Evolutionary conservation across 2,797 vertebrate genomes (phyloP).

Genomic region (Taenioides sp.): DNA sequence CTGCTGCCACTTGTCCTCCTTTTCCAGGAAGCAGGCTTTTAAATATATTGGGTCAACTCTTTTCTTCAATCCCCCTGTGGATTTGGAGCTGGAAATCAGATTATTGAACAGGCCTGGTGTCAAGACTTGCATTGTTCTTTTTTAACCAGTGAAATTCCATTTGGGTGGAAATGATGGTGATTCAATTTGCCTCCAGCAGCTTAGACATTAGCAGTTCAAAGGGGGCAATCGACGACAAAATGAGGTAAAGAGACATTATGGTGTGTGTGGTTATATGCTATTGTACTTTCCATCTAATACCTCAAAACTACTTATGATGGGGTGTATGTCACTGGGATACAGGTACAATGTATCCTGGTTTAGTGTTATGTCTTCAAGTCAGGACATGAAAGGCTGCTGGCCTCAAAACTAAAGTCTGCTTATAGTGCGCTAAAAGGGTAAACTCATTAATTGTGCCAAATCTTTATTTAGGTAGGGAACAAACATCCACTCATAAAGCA

Average conservation of each 20-base stretch:
- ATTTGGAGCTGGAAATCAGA: constrained; percentile 81
- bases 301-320: constrained; percentile 64
- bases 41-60: constrained; percentile 85
- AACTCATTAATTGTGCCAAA: constrained; percentile 20
- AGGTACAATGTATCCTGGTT: constrained; percentile 47
- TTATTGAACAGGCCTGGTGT: constrained; percentile 79
- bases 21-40: constrained; percentile 82
- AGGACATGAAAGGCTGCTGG: not conserved
- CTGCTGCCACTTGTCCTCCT: constrained; percentile 79
- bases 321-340: constrained; percentile 53
- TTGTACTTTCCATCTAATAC: constrained; percentile 66
- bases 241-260: constrained; percentile 71
- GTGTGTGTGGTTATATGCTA: constrained; percentile 62
- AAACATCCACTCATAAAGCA: not conserved
- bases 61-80: constrained; percentile 73
- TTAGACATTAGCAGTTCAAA: constrained; percentile 77
- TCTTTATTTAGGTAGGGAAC: not conserved
- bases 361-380: constrained; percentile 17
- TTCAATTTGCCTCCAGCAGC: constrained; percentile 80
- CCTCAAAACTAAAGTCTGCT: constrained; percentile 4
- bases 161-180: constrained; percentile 81
- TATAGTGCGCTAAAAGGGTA: constrained; percentile 44
- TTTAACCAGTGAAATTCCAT: constrained; percentile 80
- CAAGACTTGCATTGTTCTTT: constrained; percentile 80
- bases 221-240: constrained; percentile 70